Base-by-base conservation (phyloP, 2,888 invertebrate species). In the Sinodicranocentrus sp. region DNA sequence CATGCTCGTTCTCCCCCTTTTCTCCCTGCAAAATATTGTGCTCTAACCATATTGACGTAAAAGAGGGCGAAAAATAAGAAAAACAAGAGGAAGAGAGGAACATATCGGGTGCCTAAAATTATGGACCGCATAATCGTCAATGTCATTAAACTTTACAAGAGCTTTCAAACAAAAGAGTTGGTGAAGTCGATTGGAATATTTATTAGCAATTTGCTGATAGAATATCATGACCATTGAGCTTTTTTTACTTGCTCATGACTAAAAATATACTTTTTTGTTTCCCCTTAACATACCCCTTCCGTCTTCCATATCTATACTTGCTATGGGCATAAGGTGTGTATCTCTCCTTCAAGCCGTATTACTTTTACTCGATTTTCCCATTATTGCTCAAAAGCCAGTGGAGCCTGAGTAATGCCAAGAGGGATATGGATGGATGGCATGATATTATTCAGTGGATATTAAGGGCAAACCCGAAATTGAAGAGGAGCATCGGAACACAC, bases 141-240 rank as follows among this genome's bases (percentile, higher is more conserved):
- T 83, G 83, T 83, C 83, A 83, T 83, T 83, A 77, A 83, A 83
- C 48, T 83, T 78, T 72, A 83, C 71, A 77, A 44, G 59, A 63
- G 54, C 57, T 63, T 57, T 61, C 54, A 57, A 71, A 68, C 48
- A 70, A 76, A 82, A 70, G 54, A 77, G 63, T 71, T 71, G 70
- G 82, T 70, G 71, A 82, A 77, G 71, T 67, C 77, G 83, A 83
- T 83, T 83, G 83, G 83, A 83, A 83, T 83, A 83, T 83, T 83
- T 83, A 83, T 83, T 83, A 83, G 83, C 83, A 83, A 83, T 83
- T 83, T 78, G 83, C 83, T 83, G 83, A 83, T 83, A 83, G 83
- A 83, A 83, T 72, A 82, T 83, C 72, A 77, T 77, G 83, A 78
- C 83, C 68, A 83, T 72, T 61, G 68, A 71, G 67, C 52, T 48